Evolutionary conservation across 2,888 invertebrate species (phyloP), one percentile per base, ranked within the genome.

Genomic region (Ganaspis brasiliensis): DNA sequence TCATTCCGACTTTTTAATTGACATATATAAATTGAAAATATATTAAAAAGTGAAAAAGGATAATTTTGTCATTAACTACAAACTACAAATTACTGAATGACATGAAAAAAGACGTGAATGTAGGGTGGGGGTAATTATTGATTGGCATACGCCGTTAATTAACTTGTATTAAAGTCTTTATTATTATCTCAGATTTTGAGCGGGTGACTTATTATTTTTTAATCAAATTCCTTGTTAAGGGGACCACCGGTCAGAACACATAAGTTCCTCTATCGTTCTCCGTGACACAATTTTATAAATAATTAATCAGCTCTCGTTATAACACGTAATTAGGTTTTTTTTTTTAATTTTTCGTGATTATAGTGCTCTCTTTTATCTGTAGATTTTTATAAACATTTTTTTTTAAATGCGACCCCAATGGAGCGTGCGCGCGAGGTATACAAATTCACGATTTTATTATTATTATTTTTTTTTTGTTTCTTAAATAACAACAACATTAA

Each of bases 101-200:
- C 70, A 74, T 81, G 76, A 82, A 77, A 83, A 80, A 78, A 79
- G 81, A 31, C 31, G 31, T 31, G n/a, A 31, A 31, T 31, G 31
- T 4, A 31, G 6, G 31, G 31, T 4, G 19, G 16, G 77, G 81
- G 73, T 76, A 78, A 81, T 76, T 79, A 75, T 77, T 82, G 79
- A 81, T 63, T 79, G 81, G 81, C 79, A 56, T 73, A 72, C 63
- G 85, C 85, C 85, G 79, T 86, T 87, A 86, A 83, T 77, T 88
- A 86, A 86, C 85, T 88, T 88, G 88, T 90, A 89, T 90, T 91
- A 90, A 90, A 91, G 85, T 87, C 89, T 88, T 89, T 89, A 88
- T 90, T 91, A 90, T 90, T 89, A 90, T 89, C 88, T 89, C 87
- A 88, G 86, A 87, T 87, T 85, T 88, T 89, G 89, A 90, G 89